phyloP scores from a whole-genome alignment of 2,888 invertebrate species.

The Mythimna loreyi region DNA sequence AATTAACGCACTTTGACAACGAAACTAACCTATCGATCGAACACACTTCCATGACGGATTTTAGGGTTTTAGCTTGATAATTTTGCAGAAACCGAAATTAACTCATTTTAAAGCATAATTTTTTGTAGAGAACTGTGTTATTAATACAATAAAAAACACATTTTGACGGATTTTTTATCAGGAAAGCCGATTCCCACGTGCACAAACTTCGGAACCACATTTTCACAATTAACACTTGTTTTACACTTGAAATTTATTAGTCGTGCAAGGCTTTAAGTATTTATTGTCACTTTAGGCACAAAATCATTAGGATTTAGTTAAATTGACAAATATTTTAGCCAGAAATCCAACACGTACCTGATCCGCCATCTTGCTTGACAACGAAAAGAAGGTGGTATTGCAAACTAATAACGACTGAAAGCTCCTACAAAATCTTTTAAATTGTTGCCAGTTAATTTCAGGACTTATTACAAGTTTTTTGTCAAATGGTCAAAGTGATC shows the following conservation, averaged over 20 bases:
- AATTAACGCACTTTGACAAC: conserved; percentile 19
- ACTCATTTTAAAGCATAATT: neutral
- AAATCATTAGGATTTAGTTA: conserved; percentile 39
- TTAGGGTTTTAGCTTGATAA: neutral
- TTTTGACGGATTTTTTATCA: conserved; percentile 22
- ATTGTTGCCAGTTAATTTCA: conserved; percentile 45
- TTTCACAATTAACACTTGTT: conserved; percentile 68
- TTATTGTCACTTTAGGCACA: conserved; percentile 45
- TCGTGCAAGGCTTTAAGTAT: conserved; percentile 21
- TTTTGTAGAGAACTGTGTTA: neutral
- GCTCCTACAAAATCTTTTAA: neutral
- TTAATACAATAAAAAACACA: conserved; percentile 4
- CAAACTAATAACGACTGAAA: conserved; percentile 49
- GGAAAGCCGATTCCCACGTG: conserved; percentile 77
- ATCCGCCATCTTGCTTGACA: conserved; percentile 94
- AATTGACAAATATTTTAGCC: conserved; percentile 67
- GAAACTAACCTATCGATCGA: conserved; percentile 58
- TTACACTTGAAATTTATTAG: conserved; percentile 52
- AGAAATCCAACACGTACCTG: conserved; percentile 92
- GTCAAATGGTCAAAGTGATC: too few relatives aligned
- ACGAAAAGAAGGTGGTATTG: conserved; percentile 87
- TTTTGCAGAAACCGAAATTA: neutral
- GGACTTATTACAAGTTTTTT: neutral
- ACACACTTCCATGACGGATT: conserved; percentile 39
- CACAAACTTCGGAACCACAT: conserved; percentile 71